phyloP scores from a whole-genome alignment of 2,797 vertebrate species.

The Hyperoplus immaculatus region DNA sequence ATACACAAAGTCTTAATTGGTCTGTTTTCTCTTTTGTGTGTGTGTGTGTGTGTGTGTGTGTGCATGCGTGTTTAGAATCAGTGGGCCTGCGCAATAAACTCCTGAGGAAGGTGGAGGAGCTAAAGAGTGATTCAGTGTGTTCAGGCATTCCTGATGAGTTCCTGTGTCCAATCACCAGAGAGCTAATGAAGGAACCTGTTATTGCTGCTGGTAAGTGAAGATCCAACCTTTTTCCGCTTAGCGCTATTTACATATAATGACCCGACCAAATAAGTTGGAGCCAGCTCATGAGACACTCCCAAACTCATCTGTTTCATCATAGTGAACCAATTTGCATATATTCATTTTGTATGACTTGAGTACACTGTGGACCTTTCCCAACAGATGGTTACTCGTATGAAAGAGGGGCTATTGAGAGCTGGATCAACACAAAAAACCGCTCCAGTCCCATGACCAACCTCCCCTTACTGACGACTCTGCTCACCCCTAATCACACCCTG shows the following conservation, averaged over 20 bases:
- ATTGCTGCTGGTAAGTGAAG: slow-evolving; percentile 91
- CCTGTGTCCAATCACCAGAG: slow-evolving; percentile 95
- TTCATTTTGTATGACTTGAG: neutral
- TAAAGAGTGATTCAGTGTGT: slow-evolving; percentile 83
- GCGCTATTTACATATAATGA: slow-evolving; percentile 8
- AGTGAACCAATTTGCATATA: neutral
- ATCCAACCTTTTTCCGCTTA: neutral
- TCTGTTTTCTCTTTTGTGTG: slow-evolving; percentile 1
- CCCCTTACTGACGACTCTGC: slow-evolving; percentile 87
- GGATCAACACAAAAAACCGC: slow-evolving; percentile 91
- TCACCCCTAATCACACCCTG: slow-evolving; percentile 94
- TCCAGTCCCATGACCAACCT: slow-evolving; percentile 99
- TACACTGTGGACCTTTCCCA: slow-evolving; percentile 6
- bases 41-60: slow-evolving; percentile 19
- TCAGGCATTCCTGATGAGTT: slow-evolving; percentile 92
- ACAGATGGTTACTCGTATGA: slow-evolving; percentile 98
- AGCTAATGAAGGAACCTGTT: slow-evolving; percentile 95
- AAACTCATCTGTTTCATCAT: neutral
- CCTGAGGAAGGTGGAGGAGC: slow-evolving; percentile 90
- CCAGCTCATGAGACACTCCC: neutral
- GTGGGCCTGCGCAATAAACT: slow-evolving; percentile 91
- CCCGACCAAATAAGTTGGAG: neutral
- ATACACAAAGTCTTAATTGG: neutral
- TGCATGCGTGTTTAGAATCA: slow-evolving; percentile 85
- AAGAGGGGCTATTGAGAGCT: slow-evolving; percentile 92